phyloP scores from a whole-genome alignment of 2,888 invertebrate species.

The Sphecodes monilicornis region DNA sequence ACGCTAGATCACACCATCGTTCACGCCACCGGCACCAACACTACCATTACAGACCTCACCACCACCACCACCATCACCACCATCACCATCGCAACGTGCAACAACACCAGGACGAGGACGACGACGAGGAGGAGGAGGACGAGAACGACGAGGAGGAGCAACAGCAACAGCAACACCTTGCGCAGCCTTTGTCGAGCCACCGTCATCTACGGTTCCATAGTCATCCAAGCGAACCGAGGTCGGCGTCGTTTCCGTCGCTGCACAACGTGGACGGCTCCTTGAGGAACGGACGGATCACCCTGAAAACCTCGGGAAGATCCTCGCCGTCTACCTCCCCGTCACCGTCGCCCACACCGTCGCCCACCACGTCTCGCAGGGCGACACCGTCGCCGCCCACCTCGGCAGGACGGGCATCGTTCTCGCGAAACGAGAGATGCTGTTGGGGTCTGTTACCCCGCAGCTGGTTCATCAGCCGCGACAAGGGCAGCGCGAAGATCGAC shows the following conservation, averaged over 20 bases:
- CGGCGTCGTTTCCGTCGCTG: slow-evolving; percentile 52
- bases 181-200: slow-evolving; percentile 44
- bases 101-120: slow-evolving; percentile 20
- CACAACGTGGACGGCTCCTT: slow-evolving; percentile 48
- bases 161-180: slow-evolving; percentile 37
- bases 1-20: slow-evolving; percentile 43
- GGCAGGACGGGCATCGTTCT: slow-evolving; percentile 58
- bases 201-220: slow-evolving; percentile 47
- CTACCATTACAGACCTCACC: slow-evolving; percentile 32
- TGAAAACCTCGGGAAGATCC: slow-evolving; percentile 67
- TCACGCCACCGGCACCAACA: slow-evolving; percentile 65
- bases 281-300: slow-evolving; percentile 48
- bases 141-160: slow-evolving; percentile 52
- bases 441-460: slow-evolving; percentile 75
- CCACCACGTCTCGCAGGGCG: slow-evolving; percentile 69
- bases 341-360: slow-evolving; percentile 75
- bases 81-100: slow-evolving; percentile 40
- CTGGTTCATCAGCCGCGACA: slow-evolving; percentile 78
- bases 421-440: slow-evolving; percentile 69
- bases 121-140: neutral
- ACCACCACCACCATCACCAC: slow-evolving; percentile 22
- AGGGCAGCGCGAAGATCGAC: slow-evolving; percentile 91
- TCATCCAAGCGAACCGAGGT: slow-evolving; percentile 27
- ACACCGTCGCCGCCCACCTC: slow-evolving; percentile 70
- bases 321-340: slow-evolving; percentile 76